Evolutionary conservation across 2,113 vertebrate genomes (phyloP).

Genomic region (Uropsilus gracilis): DNA sequence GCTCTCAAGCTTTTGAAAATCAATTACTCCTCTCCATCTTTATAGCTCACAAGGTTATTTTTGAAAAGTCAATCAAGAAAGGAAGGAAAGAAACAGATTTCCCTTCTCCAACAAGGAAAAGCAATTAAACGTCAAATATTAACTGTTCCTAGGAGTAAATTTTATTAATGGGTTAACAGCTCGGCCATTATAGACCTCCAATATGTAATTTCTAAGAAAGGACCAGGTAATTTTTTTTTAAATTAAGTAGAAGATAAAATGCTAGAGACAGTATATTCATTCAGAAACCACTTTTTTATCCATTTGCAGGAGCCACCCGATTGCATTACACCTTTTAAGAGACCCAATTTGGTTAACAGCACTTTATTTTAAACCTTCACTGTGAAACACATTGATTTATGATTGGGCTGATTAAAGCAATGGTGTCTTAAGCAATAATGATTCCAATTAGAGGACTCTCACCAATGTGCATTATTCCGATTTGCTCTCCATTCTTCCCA

Average conservation of each 20-base stretch:
- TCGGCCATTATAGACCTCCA: conserved; percentile 69
- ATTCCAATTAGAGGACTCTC: conserved; percentile 68
- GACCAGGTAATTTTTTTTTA: conserved; percentile 64
- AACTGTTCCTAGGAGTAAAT: conserved; percentile 74
- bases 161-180: conserved; percentile 75
- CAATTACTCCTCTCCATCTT: conserved; percentile 31
- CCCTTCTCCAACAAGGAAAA: conserved; percentile 61
- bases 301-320: conserved; percentile 68
- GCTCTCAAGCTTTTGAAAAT: neutral
- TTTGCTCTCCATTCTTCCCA: conserved; percentile 67
- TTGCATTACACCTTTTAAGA: conserved; percentile 78
- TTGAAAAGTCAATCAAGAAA: conserved; percentile 68
- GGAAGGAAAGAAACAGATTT: conserved; percentile 64
- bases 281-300: conserved; percentile 75
- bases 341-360: conserved; percentile 66
- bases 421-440: conserved; percentile 74
- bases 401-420: conserved; percentile 70
- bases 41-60: conserved; percentile 31
- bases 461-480: conserved; percentile 59
- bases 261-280: conserved; percentile 31
- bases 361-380: conserved; percentile 76
- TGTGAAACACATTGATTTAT: conserved; percentile 72
- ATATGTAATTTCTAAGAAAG: conserved; percentile 77
- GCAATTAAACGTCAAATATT: conserved; percentile 77
- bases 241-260: conserved; percentile 78